A percentile compares a stretch with the other conserved stretches of the same genome.
These are phyloP conservation scores for Pampusana beccarii DNA, from an alignment of 2,113 vertebrate genomes.

Conservation along the genomic window DNA sequence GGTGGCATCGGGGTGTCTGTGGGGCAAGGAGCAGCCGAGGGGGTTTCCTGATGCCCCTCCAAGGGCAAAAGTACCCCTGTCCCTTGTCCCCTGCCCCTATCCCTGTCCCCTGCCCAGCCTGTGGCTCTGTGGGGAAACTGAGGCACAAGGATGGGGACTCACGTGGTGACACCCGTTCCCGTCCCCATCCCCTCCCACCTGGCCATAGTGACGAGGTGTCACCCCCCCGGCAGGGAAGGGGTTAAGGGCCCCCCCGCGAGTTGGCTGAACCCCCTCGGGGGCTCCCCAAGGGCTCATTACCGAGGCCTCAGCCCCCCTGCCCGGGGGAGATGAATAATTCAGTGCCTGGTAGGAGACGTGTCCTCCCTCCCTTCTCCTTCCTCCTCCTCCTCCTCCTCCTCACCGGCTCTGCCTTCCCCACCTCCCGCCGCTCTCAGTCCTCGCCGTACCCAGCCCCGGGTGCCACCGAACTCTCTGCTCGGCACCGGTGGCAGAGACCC, in stretches of 20 bases:
- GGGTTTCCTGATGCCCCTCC: background rate
- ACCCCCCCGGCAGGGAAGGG: background rate
- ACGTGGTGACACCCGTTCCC: background rate
- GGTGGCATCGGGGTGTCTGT: background rate
- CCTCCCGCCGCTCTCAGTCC: slow-evolving; percentile 57
- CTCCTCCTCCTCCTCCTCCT: slow-evolving; percentile 55
- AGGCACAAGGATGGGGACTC: background rate
- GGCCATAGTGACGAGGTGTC: fast-evolving
- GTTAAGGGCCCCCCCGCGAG: background rate
- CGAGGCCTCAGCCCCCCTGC: slow-evolving; percentile 37
- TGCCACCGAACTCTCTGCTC: slow-evolving; percentile 51
- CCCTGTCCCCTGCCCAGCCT: background rate
- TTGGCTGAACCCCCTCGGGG: slow-evolving; percentile 17
- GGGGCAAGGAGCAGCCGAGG: background rate
- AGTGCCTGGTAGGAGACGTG: slow-evolving; percentile 68
- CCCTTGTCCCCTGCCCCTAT: background rate
- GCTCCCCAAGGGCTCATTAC: slow-evolving; percentile 59
- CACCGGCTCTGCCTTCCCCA: slow-evolving; percentile 48
- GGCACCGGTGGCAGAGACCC: slow-evolving; percentile 28
- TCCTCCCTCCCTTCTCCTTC: slow-evolving; percentile 57
- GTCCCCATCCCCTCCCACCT: background rate
- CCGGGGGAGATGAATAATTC: slow-evolving; percentile 75
- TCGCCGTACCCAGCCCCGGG: slow-evolving; percentile 68
- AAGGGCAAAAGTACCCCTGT: background rate
- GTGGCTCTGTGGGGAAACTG: background rate